phyloP scores from a whole-genome alignment of 2,888 invertebrate species.

The Lochmaea capreae region DNA sequence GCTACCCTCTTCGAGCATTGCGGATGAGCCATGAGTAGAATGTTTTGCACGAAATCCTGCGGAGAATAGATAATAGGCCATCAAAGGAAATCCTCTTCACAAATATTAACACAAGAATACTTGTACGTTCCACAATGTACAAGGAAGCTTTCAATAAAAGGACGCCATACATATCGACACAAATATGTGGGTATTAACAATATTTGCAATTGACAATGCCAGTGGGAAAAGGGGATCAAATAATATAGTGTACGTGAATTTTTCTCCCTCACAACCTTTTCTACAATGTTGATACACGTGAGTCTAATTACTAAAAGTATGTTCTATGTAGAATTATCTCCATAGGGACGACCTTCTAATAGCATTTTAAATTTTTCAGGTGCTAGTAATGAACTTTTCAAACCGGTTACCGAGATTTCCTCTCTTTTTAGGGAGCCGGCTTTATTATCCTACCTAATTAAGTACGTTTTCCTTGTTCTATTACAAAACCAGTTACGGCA shows the following conservation, averaged over 20 bases:
- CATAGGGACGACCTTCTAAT: neutral
- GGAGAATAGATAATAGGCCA: conserved; percentile 21
- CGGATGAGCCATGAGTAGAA: conserved; percentile 7
- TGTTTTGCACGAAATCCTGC: conserved; percentile 21
- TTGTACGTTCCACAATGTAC: neutral
- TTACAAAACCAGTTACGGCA: neutral
- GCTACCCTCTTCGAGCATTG: conserved; percentile 4
- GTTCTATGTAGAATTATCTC: neutral
- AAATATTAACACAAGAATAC: conserved; percentile 11
- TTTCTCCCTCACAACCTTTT: neutral
- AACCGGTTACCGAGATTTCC: neutral
- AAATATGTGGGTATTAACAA: too few relatives aligned
- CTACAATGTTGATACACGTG: neutral
- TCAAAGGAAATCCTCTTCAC: conserved; percentile 19
- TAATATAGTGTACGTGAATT: too few relatives aligned
- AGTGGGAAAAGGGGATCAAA: too few relatives aligned
- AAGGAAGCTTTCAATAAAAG: too few relatives aligned
- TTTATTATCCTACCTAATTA: neutral
- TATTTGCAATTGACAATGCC: too few relatives aligned
- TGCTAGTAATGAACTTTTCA: neutral
- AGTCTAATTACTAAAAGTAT: neutral
- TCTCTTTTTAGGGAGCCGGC: neutral
- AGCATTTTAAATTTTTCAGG: neutral
- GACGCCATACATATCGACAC: too few relatives aligned
- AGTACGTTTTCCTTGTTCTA: neutral